Conservation (phyloP, 2,888 invertebrate genomes). For the Drosophila mimetica region DNA sequence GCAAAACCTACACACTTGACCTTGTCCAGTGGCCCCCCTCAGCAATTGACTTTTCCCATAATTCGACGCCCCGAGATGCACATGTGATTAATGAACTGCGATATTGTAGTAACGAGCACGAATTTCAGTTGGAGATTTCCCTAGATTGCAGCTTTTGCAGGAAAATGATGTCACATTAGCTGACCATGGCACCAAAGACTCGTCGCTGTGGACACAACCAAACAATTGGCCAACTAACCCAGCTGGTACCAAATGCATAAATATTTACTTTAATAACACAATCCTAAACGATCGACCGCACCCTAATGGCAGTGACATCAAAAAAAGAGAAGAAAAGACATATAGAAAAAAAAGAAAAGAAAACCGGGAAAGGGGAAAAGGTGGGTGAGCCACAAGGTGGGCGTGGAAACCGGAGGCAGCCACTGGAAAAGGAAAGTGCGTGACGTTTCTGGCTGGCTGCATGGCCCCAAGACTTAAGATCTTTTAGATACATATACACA, state of each 20-base stretch:
- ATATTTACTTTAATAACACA: slow-evolving; percentile 46
- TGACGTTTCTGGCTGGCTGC: slow-evolving; percentile 46
- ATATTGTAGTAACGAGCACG: slow-evolving; percentile 10
- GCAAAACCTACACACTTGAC: slow-evolving; percentile 37
- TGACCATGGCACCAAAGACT: slow-evolving; percentile 14
- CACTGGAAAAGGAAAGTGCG: slow-evolving; percentile 67
- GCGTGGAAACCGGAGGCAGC: slow-evolving; percentile 44
- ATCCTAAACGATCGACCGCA: slow-evolving; percentile 29
- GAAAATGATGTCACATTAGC: slow-evolving; percentile 40
- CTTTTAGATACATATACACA: slow-evolving; percentile 1
- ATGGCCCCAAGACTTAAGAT: slow-evolving; percentile 6
- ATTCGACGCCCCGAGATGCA: slow-evolving; percentile 6
- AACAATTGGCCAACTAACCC: slow-evolving; percentile 34
- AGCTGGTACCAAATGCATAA: slow-evolving; percentile 31
- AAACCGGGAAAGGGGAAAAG: slow-evolving; percentile 15
- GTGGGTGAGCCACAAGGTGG: slow-evolving; percentile 26
- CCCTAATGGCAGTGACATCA: slow-evolving; percentile 27
- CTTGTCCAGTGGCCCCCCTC: slow-evolving; percentile 18
- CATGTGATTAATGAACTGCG: slow-evolving; percentile 28
- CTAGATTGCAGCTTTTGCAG: slow-evolving; percentile 15
- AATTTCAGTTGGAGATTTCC: slow-evolving; percentile 17
- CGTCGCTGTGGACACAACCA: slow-evolving; percentile 17
- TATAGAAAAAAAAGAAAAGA: slow-evolving; percentile 13
- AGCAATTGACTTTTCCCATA: slow-evolving; percentile 29
- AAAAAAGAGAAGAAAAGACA: background rate